phyloP scores from a whole-genome alignment of 2,113 vertebrate species.

The Pluvialis apricaria region DNA sequence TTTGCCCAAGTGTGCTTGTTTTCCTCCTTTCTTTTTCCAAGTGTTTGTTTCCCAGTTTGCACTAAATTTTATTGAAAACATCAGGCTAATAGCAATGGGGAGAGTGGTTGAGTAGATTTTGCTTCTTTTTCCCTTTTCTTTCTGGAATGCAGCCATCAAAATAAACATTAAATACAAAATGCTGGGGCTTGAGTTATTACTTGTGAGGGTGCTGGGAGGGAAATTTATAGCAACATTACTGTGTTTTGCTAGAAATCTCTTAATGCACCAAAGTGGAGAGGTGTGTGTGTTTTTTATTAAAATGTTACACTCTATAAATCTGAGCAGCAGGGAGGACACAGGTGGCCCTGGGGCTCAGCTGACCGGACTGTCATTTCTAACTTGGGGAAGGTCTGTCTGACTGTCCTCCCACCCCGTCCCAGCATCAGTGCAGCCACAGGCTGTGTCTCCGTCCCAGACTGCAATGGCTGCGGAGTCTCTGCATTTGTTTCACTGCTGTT shows the following conservation, averaged over 20 bases:
- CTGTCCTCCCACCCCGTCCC: neutral
- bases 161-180: conserved; percentile 82
- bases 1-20: conserved; percentile 54
- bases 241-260: conserved; percentile 83
- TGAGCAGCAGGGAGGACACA: conserved; percentile 78
- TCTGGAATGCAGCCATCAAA: conserved; percentile 81
- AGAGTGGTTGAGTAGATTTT: conserved; percentile 34
- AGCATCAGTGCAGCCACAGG: neutral
- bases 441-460: neutral
- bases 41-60: conserved; percentile 71
- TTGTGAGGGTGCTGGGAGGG: conserved; percentile 79
- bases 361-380: conserved; percentile 71
- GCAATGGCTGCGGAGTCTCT: neutral
- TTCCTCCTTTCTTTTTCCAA: conserved; percentile 57
- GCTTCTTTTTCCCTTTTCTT: conserved; percentile 62
- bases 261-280: conserved; percentile 82
- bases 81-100: conserved; percentile 66
- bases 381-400: neutral
- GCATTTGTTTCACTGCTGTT: neutral
- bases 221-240: conserved; percentile 81
- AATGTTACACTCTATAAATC: conserved; percentile 84
- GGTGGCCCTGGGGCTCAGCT: conserved; percentile 75
- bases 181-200: conserved; percentile 80
- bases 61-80: conserved; percentile 79
- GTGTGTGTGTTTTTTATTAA: conserved; percentile 84